Evolutionary conservation across 2,888 invertebrate genomes (phyloP).

Genomic region (Petrophora chlorosata): DNA sequence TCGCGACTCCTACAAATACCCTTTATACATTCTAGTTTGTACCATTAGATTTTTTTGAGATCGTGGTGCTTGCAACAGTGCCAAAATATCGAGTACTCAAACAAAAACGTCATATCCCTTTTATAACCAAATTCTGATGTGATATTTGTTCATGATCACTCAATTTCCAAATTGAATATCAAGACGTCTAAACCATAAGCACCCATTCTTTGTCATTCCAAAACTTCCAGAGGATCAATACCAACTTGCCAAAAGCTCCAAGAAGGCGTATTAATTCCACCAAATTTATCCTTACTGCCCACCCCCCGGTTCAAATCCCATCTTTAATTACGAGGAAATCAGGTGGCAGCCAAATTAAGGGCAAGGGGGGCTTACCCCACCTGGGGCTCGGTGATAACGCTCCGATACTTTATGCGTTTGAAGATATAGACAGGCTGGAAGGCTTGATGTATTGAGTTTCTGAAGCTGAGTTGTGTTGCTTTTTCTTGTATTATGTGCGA

Average conservation of each 20-base stretch:
- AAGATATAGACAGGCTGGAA: slow-evolving; percentile 23
- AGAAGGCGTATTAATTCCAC: slow-evolving; percentile 40
- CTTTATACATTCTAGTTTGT: no score
- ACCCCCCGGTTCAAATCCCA: slow-evolving; percentile 42
- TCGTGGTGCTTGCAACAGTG: no score
- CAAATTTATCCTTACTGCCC: slow-evolving; percentile 37
- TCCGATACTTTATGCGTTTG: slow-evolving; percentile 36
- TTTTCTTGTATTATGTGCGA: background rate
- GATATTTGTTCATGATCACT: no score
- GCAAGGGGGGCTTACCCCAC: slow-evolving; percentile 32
- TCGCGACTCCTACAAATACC: no score
- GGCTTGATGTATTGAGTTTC: slow-evolving; percentile 18
- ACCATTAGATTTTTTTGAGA: no score
- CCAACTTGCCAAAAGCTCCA: slow-evolving; percentile 22
- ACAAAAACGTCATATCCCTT: no score
- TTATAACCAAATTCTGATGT: no score
- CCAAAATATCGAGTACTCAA: no score
- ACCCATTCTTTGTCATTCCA: slow-evolving; percentile 15
- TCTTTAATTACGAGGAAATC: slow-evolving; percentile 63
- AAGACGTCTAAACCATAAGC: no score
- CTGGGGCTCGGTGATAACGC: slow-evolving; percentile 46
- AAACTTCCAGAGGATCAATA: slow-evolving; percentile 24
- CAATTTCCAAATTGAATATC: no score
- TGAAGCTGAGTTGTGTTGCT: background rate
- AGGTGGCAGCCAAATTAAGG: slow-evolving; percentile 50